phyloP scores from a whole-genome alignment of 2,113 vertebrate species.

The Macrotus californicus region DNA sequence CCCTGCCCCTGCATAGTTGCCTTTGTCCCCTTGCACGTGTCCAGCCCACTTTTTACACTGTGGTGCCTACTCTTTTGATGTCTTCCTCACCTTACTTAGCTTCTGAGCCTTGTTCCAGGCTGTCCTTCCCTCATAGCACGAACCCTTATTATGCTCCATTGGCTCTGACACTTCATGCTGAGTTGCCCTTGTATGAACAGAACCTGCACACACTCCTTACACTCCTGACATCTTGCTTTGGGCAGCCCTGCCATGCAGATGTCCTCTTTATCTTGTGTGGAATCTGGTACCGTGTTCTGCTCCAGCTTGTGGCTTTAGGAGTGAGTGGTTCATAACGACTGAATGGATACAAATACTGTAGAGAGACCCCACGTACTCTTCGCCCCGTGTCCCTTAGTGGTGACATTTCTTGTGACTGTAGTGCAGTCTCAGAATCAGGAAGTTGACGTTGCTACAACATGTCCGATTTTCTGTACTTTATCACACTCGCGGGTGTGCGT shows the following conservation, averaged over 20 bases:
- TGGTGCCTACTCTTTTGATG: background rate
- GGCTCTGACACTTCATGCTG: background rate
- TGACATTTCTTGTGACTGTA: background rate
- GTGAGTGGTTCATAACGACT: background rate
- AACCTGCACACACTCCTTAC: background rate
- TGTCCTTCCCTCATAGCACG: background rate
- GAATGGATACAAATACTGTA: background rate
- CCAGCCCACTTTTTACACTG: background rate
- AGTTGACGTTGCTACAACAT: background rate
- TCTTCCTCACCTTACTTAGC: background rate
- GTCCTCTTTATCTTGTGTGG: background rate
- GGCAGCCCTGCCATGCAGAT: background rate
- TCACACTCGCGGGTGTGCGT: background rate
- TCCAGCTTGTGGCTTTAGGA: background rate
- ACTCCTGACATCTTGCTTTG: background rate
- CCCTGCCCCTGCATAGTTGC: background rate
- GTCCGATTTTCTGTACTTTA: background rate
- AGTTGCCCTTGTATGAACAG: background rate
- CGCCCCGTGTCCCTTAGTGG: background rate
- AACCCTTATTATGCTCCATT: background rate
- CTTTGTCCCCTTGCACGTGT: background rate
- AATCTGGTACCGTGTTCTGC: background rate
- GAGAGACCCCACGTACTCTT: background rate
- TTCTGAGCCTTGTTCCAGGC: background rate
- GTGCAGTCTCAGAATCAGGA: background rate